phyloP scores from a whole-genome alignment of 2,888 invertebrate species.

The Hololepta plana region DNA sequence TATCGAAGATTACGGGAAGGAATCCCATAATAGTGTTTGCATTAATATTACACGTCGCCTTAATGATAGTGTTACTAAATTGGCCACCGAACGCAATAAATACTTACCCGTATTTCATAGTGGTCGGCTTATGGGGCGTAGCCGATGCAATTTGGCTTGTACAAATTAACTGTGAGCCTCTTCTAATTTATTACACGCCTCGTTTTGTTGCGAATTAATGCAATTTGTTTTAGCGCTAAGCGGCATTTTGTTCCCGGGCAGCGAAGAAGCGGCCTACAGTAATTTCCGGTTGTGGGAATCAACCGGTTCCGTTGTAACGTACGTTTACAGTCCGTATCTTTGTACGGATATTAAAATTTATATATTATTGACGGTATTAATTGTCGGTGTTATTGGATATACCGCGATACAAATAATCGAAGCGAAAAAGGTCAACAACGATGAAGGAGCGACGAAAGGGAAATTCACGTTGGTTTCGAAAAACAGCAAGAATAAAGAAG shows the following conservation, averaged over 20 bases:
- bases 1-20: slow-evolving; percentile 65
- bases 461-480: too few relatives aligned
- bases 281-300: slow-evolving; percentile 89
- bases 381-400: slow-evolving; percentile 59
- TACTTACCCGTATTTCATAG: slow-evolving; percentile 51
- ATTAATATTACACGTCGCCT: slow-evolving; percentile 46
- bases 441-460: too few relatives aligned
- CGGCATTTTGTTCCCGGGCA: slow-evolving; percentile 68
- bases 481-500: too few relatives aligned
- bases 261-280: slow-evolving; percentile 80
- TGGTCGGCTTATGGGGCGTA: slow-evolving; percentile 75
- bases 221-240: slow-evolving; percentile 49
- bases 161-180: slow-evolving; percentile 68
- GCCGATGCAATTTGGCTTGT: slow-evolving; percentile 86
- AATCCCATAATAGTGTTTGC: slow-evolving; percentile 61
- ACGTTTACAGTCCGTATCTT: slow-evolving; percentile 58
- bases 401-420: too few relatives aligned
- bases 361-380: slow-evolving; percentile 44
- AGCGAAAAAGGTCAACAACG: too few relatives aligned
- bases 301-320: slow-evolving; percentile 74
- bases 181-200: too few relatives aligned
- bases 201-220: too few relatives aligned
- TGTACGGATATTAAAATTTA: slow-evolving; percentile 57
- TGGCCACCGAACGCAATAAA: slow-evolving; percentile 58
- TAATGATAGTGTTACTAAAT: slow-evolving; percentile 45